Conservation (phyloP, 2,888 invertebrate genomes). For the Rotaria magnacalcarata region DNA sequence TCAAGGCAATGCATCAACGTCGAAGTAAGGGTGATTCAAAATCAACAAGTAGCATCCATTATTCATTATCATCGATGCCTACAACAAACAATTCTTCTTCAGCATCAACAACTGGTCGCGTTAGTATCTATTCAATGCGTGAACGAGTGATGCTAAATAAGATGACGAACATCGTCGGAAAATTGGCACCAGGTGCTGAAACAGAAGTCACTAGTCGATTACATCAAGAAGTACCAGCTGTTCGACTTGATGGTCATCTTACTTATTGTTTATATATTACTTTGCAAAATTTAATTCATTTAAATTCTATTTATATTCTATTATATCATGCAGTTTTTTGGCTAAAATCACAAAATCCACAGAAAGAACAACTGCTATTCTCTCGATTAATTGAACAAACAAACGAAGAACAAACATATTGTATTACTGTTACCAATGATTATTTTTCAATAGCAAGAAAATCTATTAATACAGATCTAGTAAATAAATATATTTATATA, state of each 20-base stretch:
- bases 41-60: neutral
- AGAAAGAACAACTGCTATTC: neutral
- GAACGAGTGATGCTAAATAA: neutral
- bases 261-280: neutral
- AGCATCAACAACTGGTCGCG: neutral
- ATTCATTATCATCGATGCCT: neutral
- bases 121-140: constrained; percentile 29
- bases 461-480: neutral
- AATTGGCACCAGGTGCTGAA: neutral
- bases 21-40: neutral
- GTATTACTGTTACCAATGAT: neutral
- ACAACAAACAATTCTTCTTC: neutral
- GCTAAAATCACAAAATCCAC: neutral
- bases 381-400: neutral
- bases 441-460: neutral
- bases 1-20: constrained; percentile 10
- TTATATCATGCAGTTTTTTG: constrained; percentile 23
- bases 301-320: neutral
- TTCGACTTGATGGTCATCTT: constrained; percentile 8
- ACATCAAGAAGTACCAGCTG: constrained; percentile 19
- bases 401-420: neutral
- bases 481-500: neutral
- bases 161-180: neutral
- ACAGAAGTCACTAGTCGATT: neutral
- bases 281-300: neutral